Conservation (phyloP, 2,113 vertebrate species). For the Archocentrus centrarchus region DNA sequence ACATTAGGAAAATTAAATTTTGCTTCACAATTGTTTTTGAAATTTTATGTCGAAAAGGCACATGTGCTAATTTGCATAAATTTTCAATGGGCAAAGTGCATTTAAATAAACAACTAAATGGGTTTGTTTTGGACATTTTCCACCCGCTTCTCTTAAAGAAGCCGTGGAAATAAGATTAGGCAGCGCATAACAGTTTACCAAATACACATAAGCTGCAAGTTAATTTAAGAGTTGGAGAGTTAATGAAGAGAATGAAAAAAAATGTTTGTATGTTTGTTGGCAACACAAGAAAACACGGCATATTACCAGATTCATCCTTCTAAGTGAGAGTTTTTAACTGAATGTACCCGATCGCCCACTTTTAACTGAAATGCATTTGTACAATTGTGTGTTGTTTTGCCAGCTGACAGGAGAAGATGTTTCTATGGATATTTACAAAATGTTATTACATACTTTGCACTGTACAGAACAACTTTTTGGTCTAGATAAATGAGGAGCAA, state of each 20-base stretch:
- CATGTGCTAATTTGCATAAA: too few relatives aligned
- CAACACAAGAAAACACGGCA: background rate
- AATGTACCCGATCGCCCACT: constrained; percentile 81
- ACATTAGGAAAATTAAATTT: too few relatives aligned
- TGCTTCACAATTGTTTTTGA: too few relatives aligned
- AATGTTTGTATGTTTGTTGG: background rate
- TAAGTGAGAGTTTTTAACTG: constrained; percentile 77
- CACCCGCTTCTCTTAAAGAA: too few relatives aligned
- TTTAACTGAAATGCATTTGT: constrained; percentile 81
- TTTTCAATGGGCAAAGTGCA: too few relatives aligned
- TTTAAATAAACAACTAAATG: too few relatives aligned
- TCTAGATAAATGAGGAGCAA: constrained; percentile 54
- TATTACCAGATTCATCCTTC: constrained; percentile 12
- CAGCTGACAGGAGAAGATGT: constrained; percentile 59
- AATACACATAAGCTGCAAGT: too few relatives aligned
- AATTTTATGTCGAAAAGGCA: too few relatives aligned
- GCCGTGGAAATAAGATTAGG: too few relatives aligned
- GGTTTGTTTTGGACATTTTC: too few relatives aligned
- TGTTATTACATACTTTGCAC: constrained; percentile 77
- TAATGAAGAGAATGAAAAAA: background rate
- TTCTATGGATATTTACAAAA: constrained; percentile 75
- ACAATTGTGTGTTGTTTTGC: constrained; percentile 67
- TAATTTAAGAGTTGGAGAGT: background rate
- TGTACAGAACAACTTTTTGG: constrained; percentile 73
- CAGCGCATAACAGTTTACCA: too few relatives aligned